These are phyloP conservation scores for Melieria omissa DNA, from an alignment of 2,888 invertebrate species.

Conservation along the genomic window DNA sequence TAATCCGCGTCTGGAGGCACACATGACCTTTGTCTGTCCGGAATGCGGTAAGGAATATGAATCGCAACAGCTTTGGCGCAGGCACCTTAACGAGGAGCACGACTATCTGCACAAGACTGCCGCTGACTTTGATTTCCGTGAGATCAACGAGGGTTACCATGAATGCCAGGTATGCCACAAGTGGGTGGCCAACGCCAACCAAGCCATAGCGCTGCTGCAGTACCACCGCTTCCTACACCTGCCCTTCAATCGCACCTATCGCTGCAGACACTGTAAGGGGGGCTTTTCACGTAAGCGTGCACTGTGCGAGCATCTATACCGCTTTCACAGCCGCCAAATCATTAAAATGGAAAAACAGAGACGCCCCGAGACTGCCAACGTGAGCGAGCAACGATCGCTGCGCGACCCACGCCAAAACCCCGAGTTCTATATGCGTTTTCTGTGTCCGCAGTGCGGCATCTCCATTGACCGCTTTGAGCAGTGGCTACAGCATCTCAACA, in stretches of 20 bases:
- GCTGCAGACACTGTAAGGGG: conserved; percentile 54
- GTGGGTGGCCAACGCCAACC: conserved; percentile 57
- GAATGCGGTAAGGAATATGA: conserved; percentile 57
- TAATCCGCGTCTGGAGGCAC: conserved; percentile 55
- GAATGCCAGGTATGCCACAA: conserved; percentile 58
- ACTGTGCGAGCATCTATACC: conserved; percentile 48
- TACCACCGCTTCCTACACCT: conserved; percentile 60
- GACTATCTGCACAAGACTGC: conserved; percentile 54
- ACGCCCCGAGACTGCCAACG: conserved; percentile 39
- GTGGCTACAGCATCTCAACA: conserved; percentile 57
- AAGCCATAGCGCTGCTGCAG: conserved; percentile 57
- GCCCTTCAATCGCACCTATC: conserved; percentile 55
- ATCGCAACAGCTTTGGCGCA: conserved; percentile 58
- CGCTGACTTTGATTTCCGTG: conserved; percentile 55
- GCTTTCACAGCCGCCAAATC: conserved; percentile 41
- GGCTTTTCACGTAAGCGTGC: conserved; percentile 55
- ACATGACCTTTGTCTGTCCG: conserved; percentile 59
- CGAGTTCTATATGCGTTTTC: conserved; percentile 45
- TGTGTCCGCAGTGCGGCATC: conserved; percentile 59
- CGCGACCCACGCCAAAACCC: conserved; percentile 36
- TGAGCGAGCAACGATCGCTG: conserved; percentile 31
- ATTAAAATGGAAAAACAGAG: conserved; percentile 47
- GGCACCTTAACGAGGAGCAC: conserved; percentile 55
- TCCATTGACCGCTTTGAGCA: conserved; percentile 53
- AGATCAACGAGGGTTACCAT: conserved; percentile 55